These are phyloP conservation scores for Timandra comae DNA, from an alignment of 2,888 invertebrate species.

Conservation along the genomic window DNA sequence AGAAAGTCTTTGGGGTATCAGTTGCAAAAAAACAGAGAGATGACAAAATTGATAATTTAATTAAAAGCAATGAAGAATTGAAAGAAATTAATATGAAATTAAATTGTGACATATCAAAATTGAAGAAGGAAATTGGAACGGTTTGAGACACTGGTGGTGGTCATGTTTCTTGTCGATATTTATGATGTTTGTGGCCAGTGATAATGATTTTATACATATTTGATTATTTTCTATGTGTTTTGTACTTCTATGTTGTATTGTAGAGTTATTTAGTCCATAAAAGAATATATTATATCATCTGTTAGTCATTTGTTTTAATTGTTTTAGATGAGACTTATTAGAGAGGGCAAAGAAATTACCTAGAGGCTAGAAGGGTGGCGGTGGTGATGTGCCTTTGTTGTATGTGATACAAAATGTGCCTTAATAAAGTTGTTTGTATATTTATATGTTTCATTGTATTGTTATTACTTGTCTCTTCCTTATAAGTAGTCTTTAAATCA, in stretches of 20 bases:
- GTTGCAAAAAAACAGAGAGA: conserved; percentile 45
- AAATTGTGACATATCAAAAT: conserved; percentile 41
- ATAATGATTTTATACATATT: neutral
- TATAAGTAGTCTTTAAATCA: too few relatives aligned
- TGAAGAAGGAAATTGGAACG: conserved; percentile 58
- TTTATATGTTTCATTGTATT: too few relatives aligned
- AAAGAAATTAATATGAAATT: conserved; percentile 46
- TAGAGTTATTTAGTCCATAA: neutral
- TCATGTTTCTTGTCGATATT: conserved; percentile 3
- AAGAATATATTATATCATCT: too few relatives aligned
- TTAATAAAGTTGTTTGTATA: too few relatives aligned
- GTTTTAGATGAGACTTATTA: too few relatives aligned
- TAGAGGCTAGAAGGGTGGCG: too few relatives aligned
- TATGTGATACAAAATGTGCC: too few relatives aligned
- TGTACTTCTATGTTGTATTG: neutral
- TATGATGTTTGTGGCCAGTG: neutral
- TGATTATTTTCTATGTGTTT: neutral
- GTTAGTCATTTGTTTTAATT: too few relatives aligned
- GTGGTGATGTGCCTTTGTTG: too few relatives aligned
- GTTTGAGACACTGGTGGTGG: conserved; percentile 29
- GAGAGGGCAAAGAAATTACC: too few relatives aligned
- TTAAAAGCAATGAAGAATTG: conserved; percentile 46
- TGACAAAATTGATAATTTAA: conserved; percentile 40
- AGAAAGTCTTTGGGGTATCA: conserved; percentile 63
- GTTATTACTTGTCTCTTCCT: too few relatives aligned